Conservation (phyloP, 2,797 vertebrate genomes). For the Clamator glandarius region DNA sequence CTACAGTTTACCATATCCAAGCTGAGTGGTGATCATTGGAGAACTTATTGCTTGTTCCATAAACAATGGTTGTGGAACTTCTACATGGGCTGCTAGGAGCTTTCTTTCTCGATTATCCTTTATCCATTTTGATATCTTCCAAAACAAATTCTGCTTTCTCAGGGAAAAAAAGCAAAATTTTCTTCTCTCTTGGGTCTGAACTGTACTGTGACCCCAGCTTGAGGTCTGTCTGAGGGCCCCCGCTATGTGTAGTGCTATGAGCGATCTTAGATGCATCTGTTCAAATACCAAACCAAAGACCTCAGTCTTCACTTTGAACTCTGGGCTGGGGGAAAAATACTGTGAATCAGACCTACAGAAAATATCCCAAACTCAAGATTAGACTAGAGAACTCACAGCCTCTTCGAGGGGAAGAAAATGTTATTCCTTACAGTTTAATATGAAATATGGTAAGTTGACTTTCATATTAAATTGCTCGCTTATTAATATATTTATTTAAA, state of each 20-base stretch:
- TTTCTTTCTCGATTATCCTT: not conserved
- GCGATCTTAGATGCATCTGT: not conserved
- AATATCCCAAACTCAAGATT: not conserved
- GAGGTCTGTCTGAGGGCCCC: not conserved
- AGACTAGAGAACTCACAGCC: not conserved
- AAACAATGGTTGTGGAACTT: not conserved
- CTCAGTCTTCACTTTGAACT: not conserved
- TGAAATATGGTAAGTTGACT: not conserved
- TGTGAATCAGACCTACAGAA: not conserved
- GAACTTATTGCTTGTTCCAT: not conserved
- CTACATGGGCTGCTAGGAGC: not conserved
- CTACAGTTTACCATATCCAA: not conserved
- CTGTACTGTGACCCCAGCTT: not conserved
- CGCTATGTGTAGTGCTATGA: not conserved
- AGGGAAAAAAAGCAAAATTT: not conserved
- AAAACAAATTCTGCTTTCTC: not conserved
- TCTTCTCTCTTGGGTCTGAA: not conserved
- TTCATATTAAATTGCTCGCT: not conserved
- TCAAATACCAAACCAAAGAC: not conserved
- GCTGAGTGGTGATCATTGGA: not conserved
- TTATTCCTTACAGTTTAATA: not conserved
- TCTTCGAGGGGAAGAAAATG: not conserved
- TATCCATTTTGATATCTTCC: not conserved
- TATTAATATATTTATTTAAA: not conserved
- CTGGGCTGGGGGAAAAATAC: fast-evolving